Evolutionary conservation across 2,797 vertebrate genomes (phyloP), one percentile per base, ranked within the genome.

Genomic region (Myotis myotis): DNA sequence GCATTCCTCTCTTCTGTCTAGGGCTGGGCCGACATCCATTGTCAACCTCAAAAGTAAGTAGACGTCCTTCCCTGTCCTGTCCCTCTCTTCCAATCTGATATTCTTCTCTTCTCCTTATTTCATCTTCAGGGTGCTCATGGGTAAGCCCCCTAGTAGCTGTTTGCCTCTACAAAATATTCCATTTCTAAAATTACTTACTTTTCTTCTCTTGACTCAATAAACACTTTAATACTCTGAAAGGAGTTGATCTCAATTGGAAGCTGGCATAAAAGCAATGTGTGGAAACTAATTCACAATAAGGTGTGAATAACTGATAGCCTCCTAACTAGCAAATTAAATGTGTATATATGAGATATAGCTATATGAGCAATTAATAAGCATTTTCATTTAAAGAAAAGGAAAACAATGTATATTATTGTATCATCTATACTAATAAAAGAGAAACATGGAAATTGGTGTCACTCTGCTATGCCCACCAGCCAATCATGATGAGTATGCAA

Each of bases 171-270:
- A 38, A 3, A 36, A 28, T 22, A 71, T 19, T 79, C 47, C 22
- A 30, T 66, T 55, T 85, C 72, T 84, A 89, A 95, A 87, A 79
- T 57, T 53, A 60, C 25, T 55, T 41, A 23, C 20, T 25, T 89
- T 81, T 70, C 49, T 53, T 28, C 55, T 91, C 36, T 84, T 33
- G 33, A 79, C 12, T 36, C 55, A 57, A 57, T 57, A 57, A 57
- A 82, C 19, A 90, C 11, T 71, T 87, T 17, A 66, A 47, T 53
- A 78, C 19, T 90, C n/a, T 53, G n/a, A 78, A 96, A 96, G 53
- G 30, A 79, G 71, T 49, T 95, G n/a, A 64, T 85, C 68, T 60
- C 75, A 82, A 55, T 44, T 25, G 44, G 88, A 91, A 36, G 62
- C 53, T 51, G 44, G 79, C 15, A 66, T 33, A 93, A 87, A 85